Evolutionary conservation across 1,140 invertebrate species (phyloP), one percentile per base, ranked within the genome.

Genomic region (Forficula auricularia): DNA sequence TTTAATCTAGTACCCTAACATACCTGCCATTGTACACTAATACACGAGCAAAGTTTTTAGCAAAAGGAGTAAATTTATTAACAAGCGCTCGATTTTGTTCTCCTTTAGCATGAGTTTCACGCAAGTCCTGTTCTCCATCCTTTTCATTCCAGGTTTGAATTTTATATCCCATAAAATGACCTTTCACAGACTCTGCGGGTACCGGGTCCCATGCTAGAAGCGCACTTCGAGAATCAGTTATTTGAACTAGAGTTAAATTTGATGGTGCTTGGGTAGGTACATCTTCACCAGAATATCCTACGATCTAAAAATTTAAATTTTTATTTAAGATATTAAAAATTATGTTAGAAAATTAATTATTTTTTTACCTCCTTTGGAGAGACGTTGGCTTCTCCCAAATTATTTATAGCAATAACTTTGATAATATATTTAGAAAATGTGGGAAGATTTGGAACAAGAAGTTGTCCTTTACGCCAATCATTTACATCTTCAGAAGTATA

Each of bases 121-220:
- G 69, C 36, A 77, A 63, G 8, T 71, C 72, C 43, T 80, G 73
- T 53, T 79, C 75, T 27, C 77, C 74, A 35, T 82, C 82, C 32
- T 66, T 65, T n/a, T 87, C 82, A 3, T 79, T 87, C 90, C 90
- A 95, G 1, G 83, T 91, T 62, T 90, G 82, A 41, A 96, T 87
- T 65, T 92, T 92, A 59, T 96, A 97, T 9, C 91, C 91, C 53
- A 79, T 82, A 58, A 96, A 89, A 59, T 94, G 82, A n/a, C 91
- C 91, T 16, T 74, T 65, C 0, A 94, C 73, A 1, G 79, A 78
- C 36, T 83, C 75, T 0, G 71, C 57, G 1, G 74, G 56, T 0
- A 92, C 86, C 1, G 80, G 72, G 60, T 76, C 73, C 89, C 89
- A 92, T 39, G 73, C 76, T n/a, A 94, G 64, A 13, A 80, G 54